phyloP scores from a whole-genome alignment of 2,888 invertebrate species.

The Drosophila paramelanica region DNA sequence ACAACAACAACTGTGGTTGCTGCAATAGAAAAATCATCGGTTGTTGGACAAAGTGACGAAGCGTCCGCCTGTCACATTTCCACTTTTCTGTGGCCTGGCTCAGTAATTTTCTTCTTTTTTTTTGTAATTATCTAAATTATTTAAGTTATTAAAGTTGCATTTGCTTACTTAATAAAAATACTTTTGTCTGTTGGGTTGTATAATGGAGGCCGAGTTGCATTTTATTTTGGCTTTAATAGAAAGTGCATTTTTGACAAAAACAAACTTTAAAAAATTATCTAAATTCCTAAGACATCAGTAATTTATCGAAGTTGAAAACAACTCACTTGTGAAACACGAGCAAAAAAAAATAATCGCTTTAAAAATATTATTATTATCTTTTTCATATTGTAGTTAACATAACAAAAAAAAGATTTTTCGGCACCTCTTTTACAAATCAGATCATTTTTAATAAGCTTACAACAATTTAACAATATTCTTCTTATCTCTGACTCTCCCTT shows the following conservation, averaged over 20 bases:
- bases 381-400: too few species aligned
- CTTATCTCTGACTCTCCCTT: neutral
- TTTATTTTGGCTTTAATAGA: neutral
- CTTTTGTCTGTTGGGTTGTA: conserved; percentile 7
- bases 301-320: too few species aligned
- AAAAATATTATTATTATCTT: too few species aligned
- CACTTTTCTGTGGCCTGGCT: conserved; percentile 34
- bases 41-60: conserved; percentile 53
- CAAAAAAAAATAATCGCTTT: too few species aligned
- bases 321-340: too few species aligned
- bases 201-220: conserved; percentile 5
- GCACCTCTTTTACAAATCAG: too few species aligned
- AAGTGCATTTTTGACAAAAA: conserved; percentile 1
- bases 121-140: conserved; percentile 55
- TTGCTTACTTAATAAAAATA: conserved; percentile 36
- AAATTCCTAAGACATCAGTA: neutral
- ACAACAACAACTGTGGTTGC: conserved; percentile 44
- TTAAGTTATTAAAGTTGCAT: conserved; percentile 42
- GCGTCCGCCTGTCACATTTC: conserved; percentile 64
- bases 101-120: conserved; percentile 22
- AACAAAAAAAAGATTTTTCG: too few species aligned
- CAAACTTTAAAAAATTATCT: neutral
- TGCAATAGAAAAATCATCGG: conserved; percentile 65
- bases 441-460: too few species aligned
- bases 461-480: too few species aligned